Conservation (phyloP, 2,113 vertebrate genomes). For the Serinus canaria region DNA sequence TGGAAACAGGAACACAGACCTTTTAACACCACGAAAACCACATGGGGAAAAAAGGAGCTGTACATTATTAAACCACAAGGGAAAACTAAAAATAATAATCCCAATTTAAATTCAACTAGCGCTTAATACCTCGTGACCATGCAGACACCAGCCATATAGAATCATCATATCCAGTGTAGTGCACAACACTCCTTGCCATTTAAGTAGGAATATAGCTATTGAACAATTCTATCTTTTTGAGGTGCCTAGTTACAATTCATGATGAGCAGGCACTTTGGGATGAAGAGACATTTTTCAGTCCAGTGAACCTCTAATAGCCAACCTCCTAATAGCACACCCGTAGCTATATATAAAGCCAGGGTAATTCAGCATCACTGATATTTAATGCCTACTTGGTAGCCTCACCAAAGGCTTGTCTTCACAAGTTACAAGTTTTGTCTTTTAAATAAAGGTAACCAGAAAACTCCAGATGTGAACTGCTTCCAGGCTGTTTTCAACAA, state of each 20-base stretch:
- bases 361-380: background rate
- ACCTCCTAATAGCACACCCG: background rate
- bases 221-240: background rate
- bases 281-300: background rate
- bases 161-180: background rate
- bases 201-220: background rate
- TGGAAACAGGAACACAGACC: background rate
- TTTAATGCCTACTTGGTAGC: background rate
- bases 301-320: background rate
- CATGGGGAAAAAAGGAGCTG: background rate
- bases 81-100: background rate
- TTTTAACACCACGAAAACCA: background rate
- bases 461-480: background rate
- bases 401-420: background rate
- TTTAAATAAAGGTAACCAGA: background rate
- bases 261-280: background rate
- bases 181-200: background rate
- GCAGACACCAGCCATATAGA: background rate
- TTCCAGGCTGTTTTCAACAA: background rate
- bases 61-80: background rate
- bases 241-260: background rate
- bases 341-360: background rate
- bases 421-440: background rate
- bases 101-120: background rate
- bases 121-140: background rate